A percentile compares a stretch with the other conserved stretches of the same genome.
phyloP scores from a whole-genome alignment of 2,113 vertebrate genomes.

The Platanista minor region DNA sequence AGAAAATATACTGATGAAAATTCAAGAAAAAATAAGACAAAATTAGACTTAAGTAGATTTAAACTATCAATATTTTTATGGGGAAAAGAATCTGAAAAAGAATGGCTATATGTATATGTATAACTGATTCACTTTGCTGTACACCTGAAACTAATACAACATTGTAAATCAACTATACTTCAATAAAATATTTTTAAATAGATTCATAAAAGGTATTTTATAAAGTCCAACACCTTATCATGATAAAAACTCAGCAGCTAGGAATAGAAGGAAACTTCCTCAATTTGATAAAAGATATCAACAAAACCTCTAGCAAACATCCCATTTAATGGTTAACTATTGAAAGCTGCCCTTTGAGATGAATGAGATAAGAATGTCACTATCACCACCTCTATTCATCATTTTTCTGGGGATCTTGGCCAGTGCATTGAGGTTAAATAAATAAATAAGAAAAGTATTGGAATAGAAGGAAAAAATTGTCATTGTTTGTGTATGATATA shows the following conservation, averaged over 20 bases:
- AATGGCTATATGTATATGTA: not conserved
- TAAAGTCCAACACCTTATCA: not conserved
- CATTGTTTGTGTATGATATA: not conserved
- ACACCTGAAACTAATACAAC: not conserved
- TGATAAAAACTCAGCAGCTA: not conserved
- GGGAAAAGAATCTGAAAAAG: not conserved
- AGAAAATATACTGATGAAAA: not conserved
- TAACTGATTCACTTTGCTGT: not conserved
- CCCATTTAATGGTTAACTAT: not conserved
- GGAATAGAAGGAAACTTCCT: not conserved
- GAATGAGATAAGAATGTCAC: not conserved
- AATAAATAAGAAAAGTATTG: not conserved
- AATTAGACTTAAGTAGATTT: not conserved
- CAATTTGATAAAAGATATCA: not conserved
- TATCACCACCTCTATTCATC: not conserved
- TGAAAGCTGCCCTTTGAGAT: not conserved
- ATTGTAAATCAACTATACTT: not conserved
- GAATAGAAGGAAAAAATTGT: not conserved
- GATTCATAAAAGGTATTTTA: not conserved
- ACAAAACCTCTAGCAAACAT: not conserved
- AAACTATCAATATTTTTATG: not conserved
- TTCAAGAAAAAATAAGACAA: not conserved
- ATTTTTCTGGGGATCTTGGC: not conserved
- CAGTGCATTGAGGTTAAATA: not conserved
- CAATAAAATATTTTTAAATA: not conserved